Percentiles rank a stretch among this genome's conserved stretches.
These are phyloP conservation scores for Amaurobius ferox DNA, from an alignment of 2,888 invertebrate genomes.

Conservation along the genomic window DNA sequence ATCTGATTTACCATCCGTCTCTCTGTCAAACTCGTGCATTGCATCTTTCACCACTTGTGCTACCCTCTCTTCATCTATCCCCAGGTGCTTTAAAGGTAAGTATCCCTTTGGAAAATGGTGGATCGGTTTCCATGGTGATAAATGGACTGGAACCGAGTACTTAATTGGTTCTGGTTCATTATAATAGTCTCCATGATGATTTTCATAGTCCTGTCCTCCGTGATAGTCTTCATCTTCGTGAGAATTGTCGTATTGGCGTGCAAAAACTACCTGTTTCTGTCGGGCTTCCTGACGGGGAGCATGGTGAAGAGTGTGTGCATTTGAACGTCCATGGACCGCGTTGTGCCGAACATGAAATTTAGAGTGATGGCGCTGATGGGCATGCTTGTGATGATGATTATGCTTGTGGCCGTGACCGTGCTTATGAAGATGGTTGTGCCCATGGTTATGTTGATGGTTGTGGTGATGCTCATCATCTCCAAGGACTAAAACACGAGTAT, in stretches of 20 bases:
- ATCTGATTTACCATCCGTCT: not conserved
- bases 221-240: not conserved
- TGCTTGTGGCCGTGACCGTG: not conserved
- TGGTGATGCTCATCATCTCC: not conserved
- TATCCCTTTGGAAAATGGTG: not conserved
- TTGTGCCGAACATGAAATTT: not conserved
- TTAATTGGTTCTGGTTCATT: not conserved
- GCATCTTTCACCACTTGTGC: not conserved
- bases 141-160: slow-evolving; percentile 30
- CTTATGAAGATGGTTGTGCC: not conserved
- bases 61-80: not conserved
- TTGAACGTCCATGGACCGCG: not conserved
- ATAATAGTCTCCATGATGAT: not conserved
- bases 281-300: not conserved
- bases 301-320: not conserved
- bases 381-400: not conserved
- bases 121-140: slow-evolving; percentile 51
- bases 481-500: slow-evolving; percentile 21
- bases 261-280: no score
- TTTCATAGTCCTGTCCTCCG: not conserved
- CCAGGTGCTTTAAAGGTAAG: slow-evolving; percentile 17
- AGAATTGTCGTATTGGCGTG: no score
- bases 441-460: not conserved
- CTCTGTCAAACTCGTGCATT: not conserved
- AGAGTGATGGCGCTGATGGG: not conserved